These are phyloP conservation scores for Carabus problematicus DNA, from an alignment of 2,888 invertebrate genomes.

Conservation along the genomic window DNA sequence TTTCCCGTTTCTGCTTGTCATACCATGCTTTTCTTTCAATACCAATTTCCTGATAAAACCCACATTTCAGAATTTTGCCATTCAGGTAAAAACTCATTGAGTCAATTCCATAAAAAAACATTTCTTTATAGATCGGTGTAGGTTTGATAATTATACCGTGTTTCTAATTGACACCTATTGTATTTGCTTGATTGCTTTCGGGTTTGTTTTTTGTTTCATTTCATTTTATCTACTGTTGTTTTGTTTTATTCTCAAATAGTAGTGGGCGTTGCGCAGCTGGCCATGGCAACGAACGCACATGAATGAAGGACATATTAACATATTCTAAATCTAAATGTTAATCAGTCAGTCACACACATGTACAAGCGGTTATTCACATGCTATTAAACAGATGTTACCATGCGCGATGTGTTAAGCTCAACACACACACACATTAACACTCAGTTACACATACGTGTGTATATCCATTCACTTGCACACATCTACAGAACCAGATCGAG, in stretches of 20 bases:
- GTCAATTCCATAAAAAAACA: no score
- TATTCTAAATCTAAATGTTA: slow-evolving; percentile 32
- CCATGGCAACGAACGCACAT: slow-evolving; percentile 3
- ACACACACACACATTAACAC: no score
- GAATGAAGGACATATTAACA: slow-evolving; percentile 19
- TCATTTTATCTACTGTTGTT: background rate
- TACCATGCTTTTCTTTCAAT: no score
- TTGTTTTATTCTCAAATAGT: background rate
- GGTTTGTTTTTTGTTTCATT: background rate
- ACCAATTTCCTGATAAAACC: no score
- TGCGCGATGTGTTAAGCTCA: background rate
- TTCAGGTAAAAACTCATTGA: no score
- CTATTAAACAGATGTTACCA: slow-evolving; percentile 29
- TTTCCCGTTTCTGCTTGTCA: no score
- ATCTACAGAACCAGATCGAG: no score
- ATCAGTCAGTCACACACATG: slow-evolving; percentile 15
- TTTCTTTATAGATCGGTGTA: no score
- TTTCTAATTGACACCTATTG: slow-evolving; percentile 17
- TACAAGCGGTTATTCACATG: slow-evolving; percentile 20
- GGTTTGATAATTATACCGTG: background rate
- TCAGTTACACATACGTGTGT: no score
- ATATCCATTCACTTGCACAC: no score
- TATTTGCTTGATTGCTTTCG: background rate
- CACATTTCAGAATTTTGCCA: no score
- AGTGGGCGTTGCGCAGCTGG: slow-evolving; percentile 15